Conservation (phyloP, 2,113 vertebrate genomes). For the Lutjanus erythropterus region DNA sequence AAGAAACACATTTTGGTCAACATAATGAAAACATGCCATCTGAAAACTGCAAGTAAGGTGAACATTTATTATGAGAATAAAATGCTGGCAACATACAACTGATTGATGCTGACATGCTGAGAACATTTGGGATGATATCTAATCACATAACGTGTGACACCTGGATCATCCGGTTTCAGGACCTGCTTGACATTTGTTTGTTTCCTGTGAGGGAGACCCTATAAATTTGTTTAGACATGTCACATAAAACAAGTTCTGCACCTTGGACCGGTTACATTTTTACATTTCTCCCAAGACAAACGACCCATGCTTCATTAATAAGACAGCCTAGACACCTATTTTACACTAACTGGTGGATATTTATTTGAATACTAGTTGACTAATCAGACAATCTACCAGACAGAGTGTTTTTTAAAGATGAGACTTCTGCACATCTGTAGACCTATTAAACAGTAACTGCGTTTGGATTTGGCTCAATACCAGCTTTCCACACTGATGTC, state of each 20-base stretch:
- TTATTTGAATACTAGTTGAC: background rate
- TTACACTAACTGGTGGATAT: background rate
- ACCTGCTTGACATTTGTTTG: background rate
- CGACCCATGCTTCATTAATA: background rate
- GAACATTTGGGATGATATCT: background rate
- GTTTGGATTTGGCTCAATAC: background rate
- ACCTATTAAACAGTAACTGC: background rate
- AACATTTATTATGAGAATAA: background rate
- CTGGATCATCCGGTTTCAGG: background rate
- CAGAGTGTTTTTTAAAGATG: background rate
- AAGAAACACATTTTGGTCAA: slow-evolving; percentile 47
- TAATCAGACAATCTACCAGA: background rate
- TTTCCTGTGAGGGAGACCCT: background rate
- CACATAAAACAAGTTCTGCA: background rate
- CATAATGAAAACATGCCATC: background rate
- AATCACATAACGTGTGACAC: background rate
- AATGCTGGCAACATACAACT: background rate
- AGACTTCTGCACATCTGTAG: background rate
- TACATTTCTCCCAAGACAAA: background rate
- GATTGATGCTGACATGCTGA: background rate
- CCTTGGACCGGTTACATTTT: background rate
- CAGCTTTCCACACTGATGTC: background rate
- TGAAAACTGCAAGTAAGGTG: background rate
- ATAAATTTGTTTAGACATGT: slow-evolving; percentile 1
- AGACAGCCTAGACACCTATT: background rate